Percentiles rank a stretch among this genome's conserved stretches.
Evolutionary conservation across 1,140 invertebrate genomes (phyloP).

Genomic region (Trinorchestia longiramus): DNA sequence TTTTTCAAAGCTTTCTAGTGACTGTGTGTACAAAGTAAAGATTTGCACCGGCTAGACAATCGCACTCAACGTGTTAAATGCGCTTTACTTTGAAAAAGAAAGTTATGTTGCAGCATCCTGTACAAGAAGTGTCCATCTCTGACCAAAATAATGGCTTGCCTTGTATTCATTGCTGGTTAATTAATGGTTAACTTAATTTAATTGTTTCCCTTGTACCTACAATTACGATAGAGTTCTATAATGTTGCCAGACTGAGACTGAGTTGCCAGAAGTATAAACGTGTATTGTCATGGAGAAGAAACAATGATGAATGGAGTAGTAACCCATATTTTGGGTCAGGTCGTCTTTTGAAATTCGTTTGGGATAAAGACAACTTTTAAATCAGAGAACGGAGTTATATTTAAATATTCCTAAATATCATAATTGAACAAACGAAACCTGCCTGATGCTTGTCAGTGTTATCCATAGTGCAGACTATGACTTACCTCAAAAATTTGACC

Average conservation of each 20-base stretch:
- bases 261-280: background rate
- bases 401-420: too few relatives aligned
- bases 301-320: background rate
- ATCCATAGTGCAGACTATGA: too few relatives aligned
- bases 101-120: too few relatives aligned
- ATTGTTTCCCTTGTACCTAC: background rate
- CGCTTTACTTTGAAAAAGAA: too few relatives aligned
- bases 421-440: too few relatives aligned
- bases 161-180: background rate
- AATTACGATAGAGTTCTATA: background rate
- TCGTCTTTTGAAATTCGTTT: background rate
- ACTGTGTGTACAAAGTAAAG: too few relatives aligned
- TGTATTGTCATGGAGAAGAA: background rate
- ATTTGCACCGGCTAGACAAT: too few relatives aligned
- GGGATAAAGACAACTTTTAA: background rate
- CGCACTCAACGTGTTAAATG: too few relatives aligned
- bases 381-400: too few relatives aligned
- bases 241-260: background rate
- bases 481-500: too few relatives aligned
- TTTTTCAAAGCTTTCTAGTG: too few relatives aligned
- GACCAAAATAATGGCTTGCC: background rate
- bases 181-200: background rate
- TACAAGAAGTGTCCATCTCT: background rate
- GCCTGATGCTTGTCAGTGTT: too few relatives aligned
- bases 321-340: background rate